Base-by-base conservation (phyloP, 2,113 vertebrate genomes). In the Lota lota region DNA sequence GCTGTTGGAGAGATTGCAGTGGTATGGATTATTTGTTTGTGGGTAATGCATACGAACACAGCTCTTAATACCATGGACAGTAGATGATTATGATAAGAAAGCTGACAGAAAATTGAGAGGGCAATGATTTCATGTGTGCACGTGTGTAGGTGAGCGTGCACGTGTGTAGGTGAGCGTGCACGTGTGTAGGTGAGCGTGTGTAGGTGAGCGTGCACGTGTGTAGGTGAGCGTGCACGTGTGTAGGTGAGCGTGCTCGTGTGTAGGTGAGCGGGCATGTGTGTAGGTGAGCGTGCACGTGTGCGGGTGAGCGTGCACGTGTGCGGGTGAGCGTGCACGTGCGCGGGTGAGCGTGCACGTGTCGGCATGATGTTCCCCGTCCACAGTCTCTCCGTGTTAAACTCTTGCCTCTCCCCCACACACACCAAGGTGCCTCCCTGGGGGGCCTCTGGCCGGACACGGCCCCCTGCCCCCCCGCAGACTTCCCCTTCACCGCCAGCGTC, bases 401-500 rank as follows among this genome's bases (percentile, higher is more conserved):
- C 53, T 90, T 70, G 87, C 88, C 83, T 91, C 79, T 92, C 82
- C 79, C 91, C 82, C 85, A 83, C 83, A 82, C 85, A 89, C 54
- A 86, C 91, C 72, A 89, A 92, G 91, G 91, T 92, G 70, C 85
- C 57, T 79, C 82, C 81, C 85, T 72, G 15, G 86, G 76, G 17
- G 86, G 89, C 47, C 61, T 61, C 75, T 92, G 91, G 92, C 81
- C 78, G 62, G 79, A 83, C 61, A 73, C 86, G 67, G 74, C 84
- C 59, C 72, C 60, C 47, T 80, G 79, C 73, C 77, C 88, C 14
- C 67, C 81, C 0, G 69, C 87, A 76, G 88, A 91, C 75, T 84
- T 92, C 59, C 89, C 89, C 73, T 91, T 93, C 83, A 89, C 85
- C 20, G 87, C 90, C 76, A 92, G 89, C 64, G 90, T 93, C 64